These are phyloP conservation scores for Hemibagrus wyckioides DNA, from an alignment of 2,113 vertebrate genomes.

Conservation along the genomic window DNA sequence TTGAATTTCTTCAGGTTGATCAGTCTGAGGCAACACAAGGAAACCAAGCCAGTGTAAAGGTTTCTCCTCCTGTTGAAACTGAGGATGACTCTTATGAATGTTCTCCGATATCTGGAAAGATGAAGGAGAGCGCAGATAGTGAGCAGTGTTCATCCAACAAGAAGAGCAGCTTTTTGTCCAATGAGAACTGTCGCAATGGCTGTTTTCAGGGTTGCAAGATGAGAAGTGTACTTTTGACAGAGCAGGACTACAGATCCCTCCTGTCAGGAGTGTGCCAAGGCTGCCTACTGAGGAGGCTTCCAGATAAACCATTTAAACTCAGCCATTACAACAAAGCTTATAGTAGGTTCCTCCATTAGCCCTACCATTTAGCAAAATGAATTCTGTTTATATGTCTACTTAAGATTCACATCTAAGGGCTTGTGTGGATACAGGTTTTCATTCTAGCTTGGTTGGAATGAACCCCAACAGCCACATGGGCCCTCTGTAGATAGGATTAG, in stretches of 20 bases:
- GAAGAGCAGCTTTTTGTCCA: background rate
- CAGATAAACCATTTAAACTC: slow-evolving; percentile 74
- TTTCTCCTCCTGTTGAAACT: background rate
- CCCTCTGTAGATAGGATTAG: background rate
- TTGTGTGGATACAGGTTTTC: background rate
- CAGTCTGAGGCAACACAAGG: background rate
- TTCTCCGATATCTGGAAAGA: slow-evolving; percentile 4
- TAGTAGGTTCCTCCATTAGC: slow-evolving; percentile 72
- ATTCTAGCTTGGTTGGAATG: background rate
- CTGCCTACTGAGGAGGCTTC: slow-evolving; percentile 81
- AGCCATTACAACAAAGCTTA: slow-evolving; percentile 65
- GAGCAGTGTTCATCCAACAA: background rate
- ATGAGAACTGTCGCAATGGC: slow-evolving; percentile 44
- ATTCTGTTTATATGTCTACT: background rate
- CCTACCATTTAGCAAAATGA: background rate
- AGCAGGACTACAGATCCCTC: slow-evolving; percentile 78
- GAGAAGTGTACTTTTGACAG: slow-evolving; percentile 61
- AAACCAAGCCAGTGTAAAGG: background rate
- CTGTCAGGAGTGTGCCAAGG: slow-evolving; percentile 81
- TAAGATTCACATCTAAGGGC: background rate
- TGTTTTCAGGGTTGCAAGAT: slow-evolving; percentile 54
- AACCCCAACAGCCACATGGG: too few relatives aligned
- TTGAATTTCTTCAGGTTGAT: slow-evolving; percentile 33
- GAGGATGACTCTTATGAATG: background rate
- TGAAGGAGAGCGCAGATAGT: too few relatives aligned